Conservation (phyloP, 2,113 vertebrate species). For the Furnarius figulus region DNA sequence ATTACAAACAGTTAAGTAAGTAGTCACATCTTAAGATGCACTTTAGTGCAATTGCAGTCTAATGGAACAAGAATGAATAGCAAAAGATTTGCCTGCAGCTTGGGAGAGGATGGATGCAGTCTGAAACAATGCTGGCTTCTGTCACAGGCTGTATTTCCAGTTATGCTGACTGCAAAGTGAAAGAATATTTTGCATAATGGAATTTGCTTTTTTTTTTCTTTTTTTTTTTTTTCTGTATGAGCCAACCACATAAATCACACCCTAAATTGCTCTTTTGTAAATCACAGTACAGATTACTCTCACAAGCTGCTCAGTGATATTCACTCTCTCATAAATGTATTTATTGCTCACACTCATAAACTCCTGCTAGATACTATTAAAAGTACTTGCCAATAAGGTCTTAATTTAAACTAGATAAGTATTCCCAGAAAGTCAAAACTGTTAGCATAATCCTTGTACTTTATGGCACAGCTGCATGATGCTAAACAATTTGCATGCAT, state of each 20-base stretch:
- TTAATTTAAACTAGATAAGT: background rate
- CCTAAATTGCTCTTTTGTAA: background rate
- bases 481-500: background rate
- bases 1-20: background rate
- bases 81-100: slow-evolving; percentile 1
- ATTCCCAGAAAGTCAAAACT: slow-evolving; percentile 1
- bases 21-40: background rate
- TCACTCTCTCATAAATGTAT: background rate
- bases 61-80: background rate
- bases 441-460: background rate
- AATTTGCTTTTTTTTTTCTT: background rate
- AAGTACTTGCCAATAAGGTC: background rate
- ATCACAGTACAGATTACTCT: background rate
- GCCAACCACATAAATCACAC: background rate
- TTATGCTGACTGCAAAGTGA: background rate
- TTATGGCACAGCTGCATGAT: background rate
- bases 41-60: background rate
- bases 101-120: background rate
- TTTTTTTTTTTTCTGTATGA: background rate
- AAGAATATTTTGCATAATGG: slow-evolving; percentile 27
- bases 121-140: background rate
- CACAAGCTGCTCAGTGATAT: background rate
- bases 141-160: background rate
- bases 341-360: background rate
- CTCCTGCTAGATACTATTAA: background rate